A percentile compares a stretch with the other conserved stretches of the same genome.
Conservation (phyloP, 2,113 vertebrate species). For the Coregonus clupeaformis region DNA sequence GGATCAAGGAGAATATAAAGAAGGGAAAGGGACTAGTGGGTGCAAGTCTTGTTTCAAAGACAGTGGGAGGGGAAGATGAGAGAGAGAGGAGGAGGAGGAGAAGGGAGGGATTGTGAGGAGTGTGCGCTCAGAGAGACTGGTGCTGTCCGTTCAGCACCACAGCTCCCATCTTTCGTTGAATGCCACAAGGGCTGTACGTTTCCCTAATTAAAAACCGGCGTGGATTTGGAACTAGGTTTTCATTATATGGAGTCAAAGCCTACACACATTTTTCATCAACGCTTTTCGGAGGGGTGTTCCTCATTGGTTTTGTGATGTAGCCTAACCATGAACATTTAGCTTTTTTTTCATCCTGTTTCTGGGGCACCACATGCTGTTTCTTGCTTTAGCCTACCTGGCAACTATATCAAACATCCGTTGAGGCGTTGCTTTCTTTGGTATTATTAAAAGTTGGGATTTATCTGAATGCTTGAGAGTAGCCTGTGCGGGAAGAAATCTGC, state of each 20-base stretch:
- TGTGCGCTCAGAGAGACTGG: constrained; percentile 33
- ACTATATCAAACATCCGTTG: background rate
- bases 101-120: background rate
- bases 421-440: background rate
- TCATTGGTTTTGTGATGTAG: background rate
- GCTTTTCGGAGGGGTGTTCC: background rate
- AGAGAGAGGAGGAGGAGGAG: too few species aligned
- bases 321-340: background rate
- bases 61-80: background rate
- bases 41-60: constrained; percentile 22
- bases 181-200: constrained; percentile 13
- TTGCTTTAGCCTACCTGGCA: background rate
- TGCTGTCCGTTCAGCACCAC: constrained; percentile 78
- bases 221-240: constrained; percentile 10
- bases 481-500: background rate
- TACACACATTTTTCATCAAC: background rate
- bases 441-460: too few species aligned
- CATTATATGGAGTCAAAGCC: background rate
- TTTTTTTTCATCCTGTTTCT: background rate
- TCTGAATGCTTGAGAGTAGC: background rate
- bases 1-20: constrained; percentile 4
- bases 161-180: constrained; percentile 18
- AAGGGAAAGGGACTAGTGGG: constrained; percentile 14
- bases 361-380: background rate
- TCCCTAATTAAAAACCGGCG: background rate